Evolutionary conservation across 1,140 invertebrate genomes (phyloP).

Genomic region (Drosophila ananassae): DNA sequence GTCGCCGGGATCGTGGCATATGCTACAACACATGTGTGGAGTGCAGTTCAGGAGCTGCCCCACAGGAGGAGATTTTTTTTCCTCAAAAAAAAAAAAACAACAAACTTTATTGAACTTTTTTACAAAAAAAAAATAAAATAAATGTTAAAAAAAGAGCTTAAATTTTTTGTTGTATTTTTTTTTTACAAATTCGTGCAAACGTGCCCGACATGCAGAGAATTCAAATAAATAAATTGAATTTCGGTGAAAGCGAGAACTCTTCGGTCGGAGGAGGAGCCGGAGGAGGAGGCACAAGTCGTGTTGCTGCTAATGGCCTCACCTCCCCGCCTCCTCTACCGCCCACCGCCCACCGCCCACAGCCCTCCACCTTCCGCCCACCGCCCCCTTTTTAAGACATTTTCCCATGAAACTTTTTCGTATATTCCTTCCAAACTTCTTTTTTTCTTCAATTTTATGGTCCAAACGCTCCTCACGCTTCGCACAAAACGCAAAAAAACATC

Average conservation of each 20-base stretch:
- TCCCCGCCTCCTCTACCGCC: not conserved
- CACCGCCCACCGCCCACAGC: not conserved
- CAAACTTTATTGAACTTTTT: not conserved
- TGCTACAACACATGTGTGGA: not conserved
- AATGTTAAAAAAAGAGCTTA: no score
- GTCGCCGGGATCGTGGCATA: slow-evolving; percentile 7
- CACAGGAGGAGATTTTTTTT: not conserved
- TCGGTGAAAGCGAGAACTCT: slow-evolving; percentile 77
- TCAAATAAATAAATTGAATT: slow-evolving; percentile 77
- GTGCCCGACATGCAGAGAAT: slow-evolving; percentile 77
- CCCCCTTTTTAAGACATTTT: slow-evolving; percentile 18
- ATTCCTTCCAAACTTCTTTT: not conserved
- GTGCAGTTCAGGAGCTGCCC: not conserved
- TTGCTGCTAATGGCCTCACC: slow-evolving; percentile 59
- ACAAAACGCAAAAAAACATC: not conserved
- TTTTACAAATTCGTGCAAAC: slow-evolving; percentile 64
- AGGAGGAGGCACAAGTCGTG: slow-evolving; percentile 51
- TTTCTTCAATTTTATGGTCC: slow-evolving; percentile 5
- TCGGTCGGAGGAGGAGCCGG: not conserved
- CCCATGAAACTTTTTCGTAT: slow-evolving; percentile 21
- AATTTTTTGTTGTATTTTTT: slow-evolving; percentile 1
- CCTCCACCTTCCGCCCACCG: not conserved
- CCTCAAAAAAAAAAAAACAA: not conserved
- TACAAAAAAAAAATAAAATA: not conserved
- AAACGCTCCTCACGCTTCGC: slow-evolving; percentile 25